Percentiles rank a stretch among this genome's conserved stretches.
These are phyloP conservation scores for Leucoma salicis DNA, from an alignment of 2,888 invertebrate species.

Conservation along the genomic window DNA sequence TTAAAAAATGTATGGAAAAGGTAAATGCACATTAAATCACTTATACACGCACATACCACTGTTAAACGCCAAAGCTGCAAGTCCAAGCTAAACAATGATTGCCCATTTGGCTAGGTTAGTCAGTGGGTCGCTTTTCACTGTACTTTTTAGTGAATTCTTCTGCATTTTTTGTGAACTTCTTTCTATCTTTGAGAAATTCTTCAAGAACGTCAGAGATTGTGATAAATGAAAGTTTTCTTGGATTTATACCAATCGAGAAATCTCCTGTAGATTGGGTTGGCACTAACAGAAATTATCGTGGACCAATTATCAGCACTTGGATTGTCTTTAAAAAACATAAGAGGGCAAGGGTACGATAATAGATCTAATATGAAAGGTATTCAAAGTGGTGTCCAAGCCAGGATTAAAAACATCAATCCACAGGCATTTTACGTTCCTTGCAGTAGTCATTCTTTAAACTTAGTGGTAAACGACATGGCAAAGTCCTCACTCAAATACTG, in stretches of 20 bases:
- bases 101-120: conserved; percentile 69
- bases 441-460: conserved; percentile 11
- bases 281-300: not conserved
- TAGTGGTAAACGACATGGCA: conserved; percentile 12
- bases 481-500: conserved; percentile 10
- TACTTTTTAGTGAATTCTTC: conserved; percentile 99
- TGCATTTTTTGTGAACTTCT: conserved; percentile 99
- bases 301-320: not conserved
- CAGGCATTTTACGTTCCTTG: conserved; percentile 9
- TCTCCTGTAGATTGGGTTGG: not conserved
- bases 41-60: conserved; percentile 26
- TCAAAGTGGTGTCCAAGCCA: conserved; percentile 6
- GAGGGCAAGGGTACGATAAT: not conserved
- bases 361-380: conserved; percentile 1
- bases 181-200: conserved; percentile 90
- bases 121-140: conserved; percentile 97
- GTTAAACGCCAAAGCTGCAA: conserved; percentile 46
- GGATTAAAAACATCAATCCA: conserved; percentile 5
- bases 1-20: conserved; percentile 27
- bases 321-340: conserved; percentile 7
- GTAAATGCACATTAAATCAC: conserved; percentile 34
- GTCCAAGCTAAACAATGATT: conserved; percentile 43
- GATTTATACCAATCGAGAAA: not conserved
- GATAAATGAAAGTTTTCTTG: not conserved
- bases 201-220: not conserved